Evolutionary conservation across 2,113 vertebrate genomes (phyloP), one percentile per base, ranked within the genome.

Genomic region (Pomatostomus ruficeps): DNA sequence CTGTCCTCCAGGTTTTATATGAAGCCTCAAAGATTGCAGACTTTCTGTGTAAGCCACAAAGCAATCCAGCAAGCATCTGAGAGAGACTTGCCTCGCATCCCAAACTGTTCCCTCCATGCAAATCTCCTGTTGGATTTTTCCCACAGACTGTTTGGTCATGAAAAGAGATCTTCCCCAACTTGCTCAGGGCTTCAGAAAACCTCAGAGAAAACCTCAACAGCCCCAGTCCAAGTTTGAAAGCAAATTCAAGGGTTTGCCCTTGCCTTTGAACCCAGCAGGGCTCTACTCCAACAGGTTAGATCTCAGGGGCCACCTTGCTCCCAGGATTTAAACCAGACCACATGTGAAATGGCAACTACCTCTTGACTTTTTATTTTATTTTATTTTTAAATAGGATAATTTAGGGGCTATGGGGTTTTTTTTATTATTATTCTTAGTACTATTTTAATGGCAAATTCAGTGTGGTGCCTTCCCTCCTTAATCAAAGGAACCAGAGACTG

Each of bases 291-390:
- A 85, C 97, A 98, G 94, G 96, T 97, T 96, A 82, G 91, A 91
- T 97, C 97, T 93, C 70, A 15, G 97, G 95, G 97, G 86, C 95
- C 83, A 91, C 79, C 26, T 95, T 96, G 92, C 95, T 96, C 95
- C 79, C 84, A 97, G 95, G 95, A 97, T 96, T 98, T 98, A 98
- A 98, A 97, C 87, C 91, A 97, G 94, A 97, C 95, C 91, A 96
- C 71, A 96, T 98, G 97, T 97, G 96, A 97, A 98, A 97, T 93
- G 76, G 94, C 89, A 98, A 91, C 93, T 95, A 89, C 96, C 95
- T 97, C 95, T 96, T 96, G 83, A 95, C 97, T 97, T 93, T 96
- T 84, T 58, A 43, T 67, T 74, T 83, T 70, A 51, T 88, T 95
- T 88, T 75, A 42, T 89, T 95, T 87, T 88, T 92, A 97, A 97